Evolutionary conservation across 2,797 vertebrate species (phyloP).

Genomic region (Dendrocincla tyrannina): DNA sequence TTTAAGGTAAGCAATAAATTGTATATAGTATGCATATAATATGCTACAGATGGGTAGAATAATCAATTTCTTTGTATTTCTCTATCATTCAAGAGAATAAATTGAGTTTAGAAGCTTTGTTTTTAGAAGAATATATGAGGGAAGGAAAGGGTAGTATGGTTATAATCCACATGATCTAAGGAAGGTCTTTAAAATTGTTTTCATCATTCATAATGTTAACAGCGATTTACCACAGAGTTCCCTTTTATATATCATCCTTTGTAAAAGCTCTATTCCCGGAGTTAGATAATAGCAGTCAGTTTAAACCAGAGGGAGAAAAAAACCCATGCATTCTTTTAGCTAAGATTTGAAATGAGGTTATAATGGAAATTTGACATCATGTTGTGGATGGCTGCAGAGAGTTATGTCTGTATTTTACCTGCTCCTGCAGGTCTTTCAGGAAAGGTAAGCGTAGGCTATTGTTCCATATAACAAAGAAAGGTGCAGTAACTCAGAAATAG

Average conservation of each 20-base stretch:
- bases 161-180: background rate
- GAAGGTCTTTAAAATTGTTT: background rate
- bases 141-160: background rate
- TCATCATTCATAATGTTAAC: background rate
- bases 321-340: background rate
- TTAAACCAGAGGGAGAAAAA: background rate
- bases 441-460: background rate
- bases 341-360: background rate
- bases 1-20: background rate
- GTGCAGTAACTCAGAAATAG: background rate
- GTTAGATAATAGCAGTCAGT: conserved; percentile 6
- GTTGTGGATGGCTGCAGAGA: conserved; percentile 22
- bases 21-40: background rate
- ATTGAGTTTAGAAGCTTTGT: background rate
- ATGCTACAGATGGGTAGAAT: background rate
- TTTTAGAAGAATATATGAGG: background rate
- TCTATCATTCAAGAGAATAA: background rate
- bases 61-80: background rate
- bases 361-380: conserved; percentile 24
- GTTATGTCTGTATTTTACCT: background rate
- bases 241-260: background rate
- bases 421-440: conserved; percentile 17
- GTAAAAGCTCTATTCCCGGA: background rate
- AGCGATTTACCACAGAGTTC: background rate
- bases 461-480: background rate